Evolutionary conservation across 2,797 vertebrate genomes (phyloP), one percentile per base, ranked within the genome.

Genomic region (Pangasius djambal): DNA sequence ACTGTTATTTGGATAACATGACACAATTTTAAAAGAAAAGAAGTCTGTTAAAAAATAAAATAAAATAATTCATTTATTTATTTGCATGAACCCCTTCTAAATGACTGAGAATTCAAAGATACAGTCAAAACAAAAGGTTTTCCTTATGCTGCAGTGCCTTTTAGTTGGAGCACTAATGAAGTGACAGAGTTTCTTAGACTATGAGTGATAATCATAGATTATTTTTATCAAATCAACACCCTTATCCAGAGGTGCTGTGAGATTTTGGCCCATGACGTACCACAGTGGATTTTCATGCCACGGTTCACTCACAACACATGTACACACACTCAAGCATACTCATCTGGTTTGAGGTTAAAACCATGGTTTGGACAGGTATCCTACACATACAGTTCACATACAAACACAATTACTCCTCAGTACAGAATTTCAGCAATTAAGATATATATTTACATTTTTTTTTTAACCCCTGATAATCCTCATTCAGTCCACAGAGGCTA

Each of bases 351-450:
- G 48, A 65, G 85, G 87, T 86, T 75, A 69, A 90, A 88, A 89
- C 89, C 74, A 88, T 86, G 87, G 20, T n/a, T 91, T 85, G 87
- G 90, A 92, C 90, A 90, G 83, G 82, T 90, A 90, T 83, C 86
- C 86, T 67, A 28, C 83, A 61, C 65, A 85, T 87, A 84, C 79
- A 83, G 82, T 63, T 28, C 72, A 61, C 61, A 88, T 87, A 83
- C 83, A 84, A 92, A 91, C 93, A 93, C 91, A 92, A 92, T 93
- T 90, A 93, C 88, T 81, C 65, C 78, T 90, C 78, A 12, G 74
- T 67, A 77, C 86, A 83, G 77, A 83, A 79, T 82, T 37, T 83
- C 59, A 88, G 88, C 72, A 78, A 67, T 85, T 70, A 89, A 79
- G 75, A 88, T 83, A 81, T 69, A 88, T 74, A 89, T 85, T 88